phyloP scores from a whole-genome alignment of 2,888 invertebrate genomes.

The Xestoiulus laeticollis region DNA sequence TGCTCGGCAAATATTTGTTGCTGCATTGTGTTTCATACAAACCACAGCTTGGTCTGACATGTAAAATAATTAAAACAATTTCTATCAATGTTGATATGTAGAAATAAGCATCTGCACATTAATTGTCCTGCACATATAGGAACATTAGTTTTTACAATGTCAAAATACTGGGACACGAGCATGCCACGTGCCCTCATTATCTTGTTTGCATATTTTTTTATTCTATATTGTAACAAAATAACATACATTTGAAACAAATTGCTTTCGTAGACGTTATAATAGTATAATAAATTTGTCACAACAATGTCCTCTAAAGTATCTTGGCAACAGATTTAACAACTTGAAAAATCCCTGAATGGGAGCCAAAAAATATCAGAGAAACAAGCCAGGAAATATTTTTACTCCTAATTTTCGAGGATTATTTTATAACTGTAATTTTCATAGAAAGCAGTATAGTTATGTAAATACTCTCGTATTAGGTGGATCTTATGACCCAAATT shows the following conservation, averaged over 20 bases:
- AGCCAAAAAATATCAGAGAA: background rate
- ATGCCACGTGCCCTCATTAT: background rate
- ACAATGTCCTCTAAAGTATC: background rate
- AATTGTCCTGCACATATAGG: too few species aligned
- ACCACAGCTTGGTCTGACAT: constrained; percentile 13
- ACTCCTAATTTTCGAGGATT: background rate
- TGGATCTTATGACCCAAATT: background rate
- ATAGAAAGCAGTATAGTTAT: too few species aligned
- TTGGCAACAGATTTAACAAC: background rate
- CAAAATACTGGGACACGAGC: too few species aligned
- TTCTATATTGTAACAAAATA: background rate
- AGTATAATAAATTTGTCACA: background rate
- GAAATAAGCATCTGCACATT: too few species aligned
- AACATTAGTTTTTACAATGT: too few species aligned
- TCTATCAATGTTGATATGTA: too few species aligned
- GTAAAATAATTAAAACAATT: too few species aligned
- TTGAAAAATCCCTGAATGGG: background rate
- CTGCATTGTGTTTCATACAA: background rate
- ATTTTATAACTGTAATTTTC: background rate
- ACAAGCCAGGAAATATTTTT: background rate
- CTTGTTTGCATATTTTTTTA: background rate
- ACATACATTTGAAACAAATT: background rate
- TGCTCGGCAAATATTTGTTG: background rate
- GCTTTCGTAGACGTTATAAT: background rate
- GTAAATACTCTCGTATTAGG: background rate